phyloP scores from a whole-genome alignment of 2,113 vertebrate genomes.

The Periophthalmus modestus region DNA sequence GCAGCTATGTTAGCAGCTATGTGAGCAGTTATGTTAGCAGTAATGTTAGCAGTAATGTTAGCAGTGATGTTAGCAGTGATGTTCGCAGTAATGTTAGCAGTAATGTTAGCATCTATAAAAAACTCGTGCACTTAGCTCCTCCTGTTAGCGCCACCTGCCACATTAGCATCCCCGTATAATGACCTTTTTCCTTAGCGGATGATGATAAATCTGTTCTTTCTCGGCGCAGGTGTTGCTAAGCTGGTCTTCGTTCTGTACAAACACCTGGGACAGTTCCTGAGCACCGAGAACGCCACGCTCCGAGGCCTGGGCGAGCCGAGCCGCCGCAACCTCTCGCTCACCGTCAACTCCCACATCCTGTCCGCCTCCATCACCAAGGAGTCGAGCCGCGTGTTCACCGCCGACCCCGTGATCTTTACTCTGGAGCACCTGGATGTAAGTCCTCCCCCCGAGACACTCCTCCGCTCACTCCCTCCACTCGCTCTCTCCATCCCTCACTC shows the following conservation, averaged over 20 bases:
- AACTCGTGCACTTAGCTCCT: background rate
- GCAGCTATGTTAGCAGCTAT: no score
- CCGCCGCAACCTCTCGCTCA: constrained; percentile 89
- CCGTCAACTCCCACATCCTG: constrained; percentile 97
- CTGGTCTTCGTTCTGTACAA: constrained; percentile 98
- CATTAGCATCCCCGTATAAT: background rate
- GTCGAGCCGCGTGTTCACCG: constrained; percentile 94
- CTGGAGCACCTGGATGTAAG: constrained; percentile 98
- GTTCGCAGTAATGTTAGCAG: no score
- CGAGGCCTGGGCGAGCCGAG: constrained; percentile 81
- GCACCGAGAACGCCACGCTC: constrained; percentile 94
- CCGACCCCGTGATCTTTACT: constrained; percentile 94
- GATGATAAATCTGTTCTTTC: constrained; percentile 31
- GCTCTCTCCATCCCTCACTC: no score
- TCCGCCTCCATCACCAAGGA: constrained; percentile 98
- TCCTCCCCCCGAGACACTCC: constrained; percentile 46
- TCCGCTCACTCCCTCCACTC: background rate
- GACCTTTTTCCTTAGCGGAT: background rate
- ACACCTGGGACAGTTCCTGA: constrained; percentile 94
- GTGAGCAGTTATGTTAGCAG: no score
- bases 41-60: no score
- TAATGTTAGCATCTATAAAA: background rate
- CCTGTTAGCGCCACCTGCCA: background rate
- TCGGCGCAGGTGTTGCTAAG: constrained; percentile 87
- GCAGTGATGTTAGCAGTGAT: no score